phyloP scores from a whole-genome alignment of 2,797 vertebrate species.

The Micropoecilia bifurca region DNA sequence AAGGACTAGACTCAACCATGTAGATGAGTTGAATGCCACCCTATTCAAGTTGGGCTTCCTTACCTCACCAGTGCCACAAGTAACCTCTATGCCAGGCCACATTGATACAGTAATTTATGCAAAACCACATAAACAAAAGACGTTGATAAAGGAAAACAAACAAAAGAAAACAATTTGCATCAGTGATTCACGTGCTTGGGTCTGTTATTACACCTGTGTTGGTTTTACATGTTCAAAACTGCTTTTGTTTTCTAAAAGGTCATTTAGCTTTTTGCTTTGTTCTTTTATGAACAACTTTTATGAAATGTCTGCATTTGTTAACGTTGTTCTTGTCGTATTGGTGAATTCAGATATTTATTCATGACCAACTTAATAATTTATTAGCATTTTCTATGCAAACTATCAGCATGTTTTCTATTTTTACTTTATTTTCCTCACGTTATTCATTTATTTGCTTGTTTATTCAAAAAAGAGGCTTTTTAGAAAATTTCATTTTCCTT shows the following conservation, averaged over 20 bases:
- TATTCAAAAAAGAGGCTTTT: background rate
- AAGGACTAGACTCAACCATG: background rate
- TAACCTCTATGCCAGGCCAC: background rate
- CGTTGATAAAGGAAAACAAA: background rate
- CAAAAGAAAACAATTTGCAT: background rate
- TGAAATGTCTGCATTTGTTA: background rate
- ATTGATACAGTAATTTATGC: background rate
- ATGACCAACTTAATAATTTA: background rate
- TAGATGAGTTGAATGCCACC: background rate
- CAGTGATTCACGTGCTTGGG: background rate
- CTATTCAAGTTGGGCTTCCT: background rate
- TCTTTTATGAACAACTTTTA: background rate
- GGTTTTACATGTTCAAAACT: no score
- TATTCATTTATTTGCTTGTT: background rate
- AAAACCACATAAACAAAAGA: background rate
- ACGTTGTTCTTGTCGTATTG: background rate
- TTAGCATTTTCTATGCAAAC: background rate
- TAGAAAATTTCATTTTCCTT: background rate
- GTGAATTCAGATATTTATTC: background rate
- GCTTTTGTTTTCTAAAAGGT: background rate
- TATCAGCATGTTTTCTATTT: background rate
- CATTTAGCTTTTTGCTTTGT: background rate
- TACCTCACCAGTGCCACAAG: background rate
- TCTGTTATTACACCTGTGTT: background rate
- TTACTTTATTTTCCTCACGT: background rate